Evolutionary conservation across 2,113 vertebrate genomes (phyloP).

Genomic region (Bubo bubo): DNA sequence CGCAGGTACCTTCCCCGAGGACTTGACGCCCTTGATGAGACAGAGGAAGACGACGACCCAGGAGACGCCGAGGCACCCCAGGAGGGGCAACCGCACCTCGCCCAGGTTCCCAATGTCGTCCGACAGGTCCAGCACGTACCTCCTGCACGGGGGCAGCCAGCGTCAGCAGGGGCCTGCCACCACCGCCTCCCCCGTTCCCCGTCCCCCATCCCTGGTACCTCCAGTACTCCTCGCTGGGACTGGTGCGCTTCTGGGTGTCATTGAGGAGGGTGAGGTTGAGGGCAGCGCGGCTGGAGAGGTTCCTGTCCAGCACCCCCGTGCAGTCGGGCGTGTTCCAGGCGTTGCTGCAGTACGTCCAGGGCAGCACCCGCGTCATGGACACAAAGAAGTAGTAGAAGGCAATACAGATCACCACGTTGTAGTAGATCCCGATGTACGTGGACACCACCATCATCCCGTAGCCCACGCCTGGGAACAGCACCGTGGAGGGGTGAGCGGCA

Average conservation of each 20-base stretch:
- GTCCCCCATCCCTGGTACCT: constrained; percentile 74
- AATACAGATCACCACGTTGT: constrained; percentile 98
- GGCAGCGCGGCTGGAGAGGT: constrained; percentile 71
- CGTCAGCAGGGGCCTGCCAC: accelerated
- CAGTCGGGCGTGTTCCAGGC: constrained; percentile 92
- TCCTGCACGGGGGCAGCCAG: constrained; percentile 62
- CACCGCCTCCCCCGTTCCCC: accelerated
- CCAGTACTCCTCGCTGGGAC: constrained; percentile 99
- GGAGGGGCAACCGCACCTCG: constrained; percentile 90
- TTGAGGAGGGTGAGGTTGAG: constrained; percentile 83
- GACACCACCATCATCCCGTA: constrained; percentile 99
- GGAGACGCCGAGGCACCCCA: constrained; percentile 91
- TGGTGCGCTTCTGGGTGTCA: constrained; percentile 89
- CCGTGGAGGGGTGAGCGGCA: constrained; percentile 36
- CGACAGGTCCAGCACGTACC: constrained; percentile 91
- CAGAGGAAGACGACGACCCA: constrained; percentile 98
- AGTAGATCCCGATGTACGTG: constrained; percentile 97
- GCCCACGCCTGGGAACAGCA: constrained; percentile 86
- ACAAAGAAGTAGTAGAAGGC: constrained; percentile 99
- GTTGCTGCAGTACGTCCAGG: constrained; percentile 98
- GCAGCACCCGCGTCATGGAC: constrained; percentile 93
- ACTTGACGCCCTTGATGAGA: constrained; percentile 96
- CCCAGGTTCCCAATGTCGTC: constrained; percentile 94
- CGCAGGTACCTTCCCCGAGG: constrained; percentile 90
- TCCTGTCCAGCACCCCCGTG: constrained; percentile 79